Base-by-base conservation (phyloP, 1,140 invertebrate genomes). In the Leptinotarsa undecemlineata region DNA sequence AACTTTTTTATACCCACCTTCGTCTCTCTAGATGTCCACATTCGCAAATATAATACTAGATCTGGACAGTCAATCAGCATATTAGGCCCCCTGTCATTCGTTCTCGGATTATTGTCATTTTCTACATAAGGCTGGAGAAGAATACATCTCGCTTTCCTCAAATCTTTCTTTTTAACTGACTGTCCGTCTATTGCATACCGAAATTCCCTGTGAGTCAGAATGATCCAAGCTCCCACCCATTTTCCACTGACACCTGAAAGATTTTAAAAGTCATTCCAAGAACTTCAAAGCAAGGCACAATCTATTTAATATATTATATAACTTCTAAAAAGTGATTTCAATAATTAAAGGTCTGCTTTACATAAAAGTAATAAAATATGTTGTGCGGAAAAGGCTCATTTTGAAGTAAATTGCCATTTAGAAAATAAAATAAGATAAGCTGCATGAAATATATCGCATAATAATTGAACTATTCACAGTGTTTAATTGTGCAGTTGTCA, bases 111-210 rank as follows among this genome's bases (percentile, higher is more conserved):
- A 68, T 79, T 82, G 69, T 77, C 87, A 60, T 87, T 87, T n/a
- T 86, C 85, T 63, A 87, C 86, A 81, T 89, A 86, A 21, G 76
- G 23, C 77, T 81, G 87, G 84, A 89, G 82, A 92, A 93, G 90
- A 76, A 95, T 91, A 82, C 89, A 94, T 81, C 91, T 88, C 8
- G 93, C 94, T 88, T 96, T 96, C 61, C 94, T 86, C 21, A 96
- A 86, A 86, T 96, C 94, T 71, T 93, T 87, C 48, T 88, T 88
- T 79, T 90, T 88, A 2, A 92, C 84, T 57, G 86, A 85, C 17
- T 87, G 87, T 6, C 88, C 80, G 69, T 89, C 87, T 8, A 87
- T 87, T 33, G 88, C 90, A 81, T 93, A 94, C 74, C 90, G 86
- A n/a, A 96, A 85, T 13, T 88, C 88, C 64, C 93, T 87, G 71